Conservation (phyloP, 2,113 vertebrate genomes). For the pig (Sus scrofa) region DNA sequence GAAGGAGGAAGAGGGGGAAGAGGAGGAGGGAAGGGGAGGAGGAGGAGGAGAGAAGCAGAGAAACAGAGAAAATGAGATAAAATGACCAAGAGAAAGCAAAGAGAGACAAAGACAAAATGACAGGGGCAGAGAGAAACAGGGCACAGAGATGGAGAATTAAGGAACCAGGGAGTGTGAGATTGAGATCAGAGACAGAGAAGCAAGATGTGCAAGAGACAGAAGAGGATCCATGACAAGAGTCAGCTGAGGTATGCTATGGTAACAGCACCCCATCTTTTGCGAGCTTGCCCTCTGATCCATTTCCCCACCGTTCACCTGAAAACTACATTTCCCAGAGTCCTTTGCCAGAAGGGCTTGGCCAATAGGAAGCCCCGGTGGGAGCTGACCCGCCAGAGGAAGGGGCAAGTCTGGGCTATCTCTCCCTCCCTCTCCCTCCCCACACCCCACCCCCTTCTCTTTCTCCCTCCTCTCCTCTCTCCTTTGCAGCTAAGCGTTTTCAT, state of each 20-base stretch:
- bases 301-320: neutral
- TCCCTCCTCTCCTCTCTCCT: neutral
- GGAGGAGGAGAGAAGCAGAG: neutral
- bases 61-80: neutral
- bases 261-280: too few relatives aligned
- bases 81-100: neutral
- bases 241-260: neutral
- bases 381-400: too few relatives aligned
- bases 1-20: neutral
- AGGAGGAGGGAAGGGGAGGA: neutral
- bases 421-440: neutral
- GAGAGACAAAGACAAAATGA: neutral
- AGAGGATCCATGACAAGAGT: neutral
- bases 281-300: neutral
- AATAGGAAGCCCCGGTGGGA: conserved; percentile 10
- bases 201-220: neutral
- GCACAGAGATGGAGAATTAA: neutral
- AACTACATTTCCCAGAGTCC: conserved; percentile 67
- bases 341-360: conserved; percentile 38
- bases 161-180: neutral
- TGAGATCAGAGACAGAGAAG: neutral
- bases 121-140: neutral
- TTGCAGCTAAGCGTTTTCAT: neutral
- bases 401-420: neutral
- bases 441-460: neutral